phyloP scores from a whole-genome alignment of 1,140 invertebrate genomes.

The Teleogryllus occipitalis region DNA sequence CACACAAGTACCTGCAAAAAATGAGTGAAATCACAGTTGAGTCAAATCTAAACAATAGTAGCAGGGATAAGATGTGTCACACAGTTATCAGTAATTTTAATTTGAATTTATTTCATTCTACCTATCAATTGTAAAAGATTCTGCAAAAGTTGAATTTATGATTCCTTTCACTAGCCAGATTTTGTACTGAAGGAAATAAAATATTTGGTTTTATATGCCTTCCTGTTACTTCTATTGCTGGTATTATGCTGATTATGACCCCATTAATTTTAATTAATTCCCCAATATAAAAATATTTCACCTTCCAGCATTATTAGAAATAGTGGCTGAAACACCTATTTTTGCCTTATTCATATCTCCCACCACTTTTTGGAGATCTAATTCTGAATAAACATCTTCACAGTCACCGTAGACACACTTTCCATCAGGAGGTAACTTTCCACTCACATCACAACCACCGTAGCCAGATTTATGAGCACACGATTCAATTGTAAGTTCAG shows the following conservation, averaged over 20 bases:
- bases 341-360: slow-evolving; percentile 9
- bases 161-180: background rate
- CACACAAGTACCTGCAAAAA: slow-evolving; percentile 20
- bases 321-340: background rate
- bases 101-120: background rate
- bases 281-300: background rate
- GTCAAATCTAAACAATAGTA: background rate
- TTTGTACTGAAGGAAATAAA: background rate
- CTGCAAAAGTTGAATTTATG: background rate
- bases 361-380: slow-evolving; percentile 9
- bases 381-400: slow-evolving; percentile 7
- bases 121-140: background rate
- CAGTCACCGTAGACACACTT: background rate
- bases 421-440: slow-evolving; percentile 11
- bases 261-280: background rate
- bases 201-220: background rate
- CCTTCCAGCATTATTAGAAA: slow-evolving; percentile 21
- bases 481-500: slow-evolving; percentile 13
- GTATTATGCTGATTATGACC: background rate
- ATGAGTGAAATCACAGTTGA: background rate
- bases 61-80: too few species aligned
- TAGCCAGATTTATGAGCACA: slow-evolving; percentile 16
- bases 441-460: slow-evolving; percentile 9
- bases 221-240: background rate
- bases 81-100: background rate